phyloP scores from a whole-genome alignment of 1,140 invertebrate genomes.

The Hycleus phaleratus region DNA sequence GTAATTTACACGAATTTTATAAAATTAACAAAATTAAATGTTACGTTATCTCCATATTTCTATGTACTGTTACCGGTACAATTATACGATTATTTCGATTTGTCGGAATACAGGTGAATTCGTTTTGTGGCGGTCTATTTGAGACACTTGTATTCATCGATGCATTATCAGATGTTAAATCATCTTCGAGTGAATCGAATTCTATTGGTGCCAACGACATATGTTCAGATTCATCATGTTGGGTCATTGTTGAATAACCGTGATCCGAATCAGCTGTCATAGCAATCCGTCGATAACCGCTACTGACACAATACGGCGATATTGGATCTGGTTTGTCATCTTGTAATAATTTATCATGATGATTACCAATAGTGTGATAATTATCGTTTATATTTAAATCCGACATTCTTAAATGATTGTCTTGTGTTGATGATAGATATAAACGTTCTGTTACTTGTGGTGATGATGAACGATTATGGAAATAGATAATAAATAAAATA shows the following conservation, averaged over 20 bases:
- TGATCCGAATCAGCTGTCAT: conserved; percentile 83
- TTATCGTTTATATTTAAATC: conserved; percentile 42
- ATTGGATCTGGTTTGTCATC: conserved; percentile 52
- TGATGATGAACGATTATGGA: conserved; percentile 51
- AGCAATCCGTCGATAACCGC: conserved; percentile 69
- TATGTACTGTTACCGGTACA: conserved; percentile 82
- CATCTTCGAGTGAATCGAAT: conserved; percentile 50
- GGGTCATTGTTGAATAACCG: conserved; percentile 92
- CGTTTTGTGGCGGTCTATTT: conserved; percentile 22
- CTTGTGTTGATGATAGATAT: conserved; percentile 45
- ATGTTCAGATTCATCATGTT: conserved; percentile 74
- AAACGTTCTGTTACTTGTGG: conserved; percentile 45
- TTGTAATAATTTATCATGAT: conserved; percentile 53
- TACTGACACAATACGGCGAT: conserved; percentile 81
- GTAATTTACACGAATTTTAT: background rate
- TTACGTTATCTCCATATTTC: conserved; percentile 62
- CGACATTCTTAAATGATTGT: conserved; percentile 41
- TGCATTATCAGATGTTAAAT: conserved; percentile 50
- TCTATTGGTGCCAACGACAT: conserved; percentile 63
- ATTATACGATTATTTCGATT: conserved; percentile 58
- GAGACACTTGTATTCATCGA: conserved; percentile 54
- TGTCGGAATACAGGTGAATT: conserved; percentile 43
- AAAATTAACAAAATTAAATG: background rate
- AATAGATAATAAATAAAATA: conserved; percentile 54
- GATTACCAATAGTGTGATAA: conserved; percentile 47